phyloP scores from a whole-genome alignment of 2,113 vertebrate genomes.

The Sporophila hypoxantha region DNA sequence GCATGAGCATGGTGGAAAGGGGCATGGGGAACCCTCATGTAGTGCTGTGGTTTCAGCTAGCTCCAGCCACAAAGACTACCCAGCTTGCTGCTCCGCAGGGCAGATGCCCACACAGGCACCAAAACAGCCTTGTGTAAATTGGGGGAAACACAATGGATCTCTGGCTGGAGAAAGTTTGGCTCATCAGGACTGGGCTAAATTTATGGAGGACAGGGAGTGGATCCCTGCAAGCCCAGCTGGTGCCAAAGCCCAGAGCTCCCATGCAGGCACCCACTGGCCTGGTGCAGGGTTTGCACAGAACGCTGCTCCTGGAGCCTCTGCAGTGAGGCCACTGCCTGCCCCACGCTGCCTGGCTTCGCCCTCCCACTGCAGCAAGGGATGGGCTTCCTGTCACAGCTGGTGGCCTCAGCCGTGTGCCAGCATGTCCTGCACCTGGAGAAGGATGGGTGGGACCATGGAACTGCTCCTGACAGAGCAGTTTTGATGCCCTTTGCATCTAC shows the following conservation, averaged over 20 bases:
- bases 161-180: background rate
- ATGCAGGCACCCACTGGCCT: background rate
- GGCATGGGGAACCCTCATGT: rapidly evolving
- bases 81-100: background rate
- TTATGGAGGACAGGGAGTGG: background rate
- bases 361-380: background rate
- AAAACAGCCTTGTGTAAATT: background rate
- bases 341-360: rapidly evolving
- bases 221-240: background rate
- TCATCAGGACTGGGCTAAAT: background rate
- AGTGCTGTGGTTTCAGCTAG: background rate
- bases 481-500: background rate
- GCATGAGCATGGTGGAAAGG: rapidly evolving
- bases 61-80: background rate
- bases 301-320: background rate
- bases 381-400: background rate
- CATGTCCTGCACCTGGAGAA: background rate
- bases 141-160: background rate
- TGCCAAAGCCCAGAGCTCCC: background rate
- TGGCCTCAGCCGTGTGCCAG: rapidly evolving
- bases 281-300: background rate
- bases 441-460: rapidly evolving
- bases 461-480: background rate
- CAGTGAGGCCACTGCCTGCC: background rate
- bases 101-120: background rate